Evolutionary conservation across 2,888 invertebrate species (phyloP).

Genomic region (Carpatolechia fugitivella): DNA sequence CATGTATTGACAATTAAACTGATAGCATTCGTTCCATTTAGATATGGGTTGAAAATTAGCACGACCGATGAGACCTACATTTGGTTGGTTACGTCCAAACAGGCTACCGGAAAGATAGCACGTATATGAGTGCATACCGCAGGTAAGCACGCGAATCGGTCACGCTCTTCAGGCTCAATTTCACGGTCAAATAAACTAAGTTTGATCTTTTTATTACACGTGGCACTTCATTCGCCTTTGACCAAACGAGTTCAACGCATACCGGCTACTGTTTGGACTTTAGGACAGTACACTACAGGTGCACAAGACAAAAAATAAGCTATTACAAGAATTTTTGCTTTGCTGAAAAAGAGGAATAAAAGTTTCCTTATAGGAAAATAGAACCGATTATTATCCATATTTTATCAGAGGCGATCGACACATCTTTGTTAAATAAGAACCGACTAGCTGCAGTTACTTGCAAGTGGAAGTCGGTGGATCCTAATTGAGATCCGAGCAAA

Average conservation of each 20-base stretch:
- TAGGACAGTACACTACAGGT: not conserved
- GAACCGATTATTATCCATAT: no score
- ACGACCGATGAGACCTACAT: slow-evolving; percentile 12
- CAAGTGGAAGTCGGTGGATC: no score
- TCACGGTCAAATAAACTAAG: slow-evolving; percentile 68
- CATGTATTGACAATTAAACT: no score
- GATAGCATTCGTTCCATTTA: no score
- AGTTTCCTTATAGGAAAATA: no score
- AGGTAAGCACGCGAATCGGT: slow-evolving; percentile 52
- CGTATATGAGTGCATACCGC: slow-evolving; percentile 43
- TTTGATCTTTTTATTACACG: slow-evolving; percentile 60
- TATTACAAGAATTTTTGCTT: no score
- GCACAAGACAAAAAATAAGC: not conserved
- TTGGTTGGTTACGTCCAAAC: slow-evolving; percentile 22
- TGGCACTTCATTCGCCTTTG: slow-evolving; percentile 46
- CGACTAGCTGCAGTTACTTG: no score
- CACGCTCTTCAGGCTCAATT: slow-evolving; percentile 64
- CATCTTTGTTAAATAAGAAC: no score
- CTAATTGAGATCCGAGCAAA: no score
- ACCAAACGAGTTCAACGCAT: slow-evolving; percentile 57
- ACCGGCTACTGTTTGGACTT: slow-evolving; percentile 26
- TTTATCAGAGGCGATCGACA: no score
- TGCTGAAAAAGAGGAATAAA: no score
- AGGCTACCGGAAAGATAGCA: slow-evolving; percentile 25
- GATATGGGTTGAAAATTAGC: not conserved